phyloP scores from a whole-genome alignment of 2,113 vertebrate species.

The Odontesthes bonariensis region DNA sequence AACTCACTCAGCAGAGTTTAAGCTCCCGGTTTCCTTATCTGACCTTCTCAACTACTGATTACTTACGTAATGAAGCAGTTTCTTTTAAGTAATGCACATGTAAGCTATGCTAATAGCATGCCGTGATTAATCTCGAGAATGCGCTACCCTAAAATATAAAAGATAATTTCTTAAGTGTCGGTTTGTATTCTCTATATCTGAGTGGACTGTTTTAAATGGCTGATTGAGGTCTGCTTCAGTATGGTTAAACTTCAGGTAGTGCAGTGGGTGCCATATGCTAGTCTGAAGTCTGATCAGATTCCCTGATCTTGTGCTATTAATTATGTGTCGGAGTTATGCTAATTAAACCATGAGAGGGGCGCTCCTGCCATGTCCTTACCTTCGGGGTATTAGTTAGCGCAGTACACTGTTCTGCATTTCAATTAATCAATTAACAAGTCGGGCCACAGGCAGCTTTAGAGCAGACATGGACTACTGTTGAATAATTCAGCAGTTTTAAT shows the following conservation, averaged over 20 bases:
- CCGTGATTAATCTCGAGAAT: background rate
- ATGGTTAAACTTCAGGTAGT: constrained; percentile 1
- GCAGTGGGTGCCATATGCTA: constrained; percentile 43
- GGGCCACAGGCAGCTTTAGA: constrained; percentile 63
- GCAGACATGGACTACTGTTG: constrained; percentile 58
- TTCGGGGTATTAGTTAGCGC: constrained; percentile 70
- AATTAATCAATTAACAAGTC: constrained; percentile 80
- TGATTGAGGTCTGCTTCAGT: background rate
- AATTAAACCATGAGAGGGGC: constrained; percentile 64
- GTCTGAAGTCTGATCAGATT: constrained; percentile 48
- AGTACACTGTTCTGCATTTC: constrained; percentile 66
- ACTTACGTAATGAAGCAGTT: too few relatives aligned
- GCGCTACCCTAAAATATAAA: background rate
- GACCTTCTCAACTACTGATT: too few relatives aligned
- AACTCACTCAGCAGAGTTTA: too few relatives aligned
- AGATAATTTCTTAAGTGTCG: background rate
- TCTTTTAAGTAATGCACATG: too few relatives aligned
- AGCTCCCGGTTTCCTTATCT: too few relatives aligned
- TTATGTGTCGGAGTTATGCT: constrained; percentile 65
- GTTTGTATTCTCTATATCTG: background rate
- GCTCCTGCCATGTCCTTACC: constrained; percentile 67
- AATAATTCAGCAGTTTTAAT: constrained; percentile 73
- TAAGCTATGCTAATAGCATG: too few relatives aligned
- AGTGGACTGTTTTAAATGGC: background rate
- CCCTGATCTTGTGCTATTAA: constrained; percentile 63